Percentiles rank a stretch among this genome's conserved stretches.
Conservation (phyloP, 2,888 invertebrate species). For the Thymelicus lineola region DNA sequence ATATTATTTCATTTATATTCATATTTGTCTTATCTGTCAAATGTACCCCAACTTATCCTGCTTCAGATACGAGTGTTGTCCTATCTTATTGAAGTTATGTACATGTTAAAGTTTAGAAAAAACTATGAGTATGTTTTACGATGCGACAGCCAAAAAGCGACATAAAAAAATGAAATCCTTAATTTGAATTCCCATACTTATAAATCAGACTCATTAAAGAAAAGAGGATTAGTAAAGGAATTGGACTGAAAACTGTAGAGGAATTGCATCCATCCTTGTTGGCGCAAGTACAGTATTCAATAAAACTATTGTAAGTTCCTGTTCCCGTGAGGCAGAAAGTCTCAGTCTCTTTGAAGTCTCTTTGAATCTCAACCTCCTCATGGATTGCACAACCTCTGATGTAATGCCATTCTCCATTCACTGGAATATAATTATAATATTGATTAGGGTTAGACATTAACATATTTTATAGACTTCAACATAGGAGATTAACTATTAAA, state of each 20-base stretch:
- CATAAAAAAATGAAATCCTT: too few relatives aligned
- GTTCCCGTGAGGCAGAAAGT: conserved; percentile 95
- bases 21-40: too few relatives aligned
- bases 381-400: conserved; percentile 95
- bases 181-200: background rate
- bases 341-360: conserved; percentile 86
- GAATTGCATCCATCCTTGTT: conserved; percentile 96
- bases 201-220: conserved; percentile 28
- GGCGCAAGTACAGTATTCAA: conserved; percentile 97
- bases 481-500: too few relatives aligned
- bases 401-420: conserved; percentile 95
- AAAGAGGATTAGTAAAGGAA: conserved; percentile 53
- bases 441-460: too few relatives aligned
- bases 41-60: too few relatives aligned
- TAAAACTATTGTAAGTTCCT: conserved; percentile 96
- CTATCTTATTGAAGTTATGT: too few relatives aligned
- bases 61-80: too few relatives aligned
- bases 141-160: too few relatives aligned
- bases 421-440: conserved; percentile 75
- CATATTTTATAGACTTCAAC: too few relatives aligned
- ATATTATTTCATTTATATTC: too few relatives aligned
- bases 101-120: too few relatives aligned
- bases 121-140: too few relatives aligned
- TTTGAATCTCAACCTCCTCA: conserved; percentile 95
- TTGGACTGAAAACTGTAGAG: conserved; percentile 73